These are phyloP conservation scores for Drosophila subobscura DNA, from an alignment of 1,140 invertebrate species.

Conservation along the genomic window DNA sequence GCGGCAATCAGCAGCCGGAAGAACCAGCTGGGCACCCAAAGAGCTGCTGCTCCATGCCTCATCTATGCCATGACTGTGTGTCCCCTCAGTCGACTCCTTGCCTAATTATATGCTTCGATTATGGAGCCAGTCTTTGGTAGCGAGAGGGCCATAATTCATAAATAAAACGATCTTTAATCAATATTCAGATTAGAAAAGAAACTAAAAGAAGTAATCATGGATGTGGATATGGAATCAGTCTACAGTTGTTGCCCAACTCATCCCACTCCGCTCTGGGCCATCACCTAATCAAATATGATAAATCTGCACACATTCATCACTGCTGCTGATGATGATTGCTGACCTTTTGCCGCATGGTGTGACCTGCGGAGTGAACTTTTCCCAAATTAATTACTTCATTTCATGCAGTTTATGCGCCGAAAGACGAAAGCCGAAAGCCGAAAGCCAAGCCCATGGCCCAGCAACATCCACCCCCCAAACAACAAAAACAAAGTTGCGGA, in stretches of 20 bases:
- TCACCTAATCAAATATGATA: slow-evolving; percentile 15
- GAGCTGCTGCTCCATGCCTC: neutral
- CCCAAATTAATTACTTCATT: slow-evolving; percentile 76
- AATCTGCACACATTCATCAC: slow-evolving; percentile 57
- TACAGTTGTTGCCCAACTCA: too few species aligned
- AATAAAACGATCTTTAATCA: too few species aligned
- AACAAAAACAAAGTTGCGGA: slow-evolving; percentile 4
- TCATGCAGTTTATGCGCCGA: slow-evolving; percentile 72
- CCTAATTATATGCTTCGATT: slow-evolving; percentile 37
- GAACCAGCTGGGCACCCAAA: slow-evolving; percentile 31
- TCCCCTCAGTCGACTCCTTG: too few species aligned
- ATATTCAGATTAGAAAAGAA: too few species aligned
- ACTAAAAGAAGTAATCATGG: too few species aligned
- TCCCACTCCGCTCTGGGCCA: too few species aligned
- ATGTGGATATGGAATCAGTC: too few species aligned
- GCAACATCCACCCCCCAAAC: slow-evolving; percentile 29
- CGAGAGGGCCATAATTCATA: too few species aligned
- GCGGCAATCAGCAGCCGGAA: slow-evolving; percentile 34
- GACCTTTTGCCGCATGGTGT: slow-evolving; percentile 34
- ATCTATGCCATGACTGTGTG: too few species aligned
- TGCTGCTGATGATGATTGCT: slow-evolving; percentile 19
- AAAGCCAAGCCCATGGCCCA: slow-evolving; percentile 56
- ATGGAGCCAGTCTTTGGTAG: neutral
- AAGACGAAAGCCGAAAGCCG: neutral
- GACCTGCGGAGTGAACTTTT: slow-evolving; percentile 42